Percentiles rank a stretch among this genome's conserved stretches.
These are phyloP conservation scores for Pelodiscus sinensis DNA, from an alignment of 2,113 vertebrate genomes.

Conservation along the genomic window DNA sequence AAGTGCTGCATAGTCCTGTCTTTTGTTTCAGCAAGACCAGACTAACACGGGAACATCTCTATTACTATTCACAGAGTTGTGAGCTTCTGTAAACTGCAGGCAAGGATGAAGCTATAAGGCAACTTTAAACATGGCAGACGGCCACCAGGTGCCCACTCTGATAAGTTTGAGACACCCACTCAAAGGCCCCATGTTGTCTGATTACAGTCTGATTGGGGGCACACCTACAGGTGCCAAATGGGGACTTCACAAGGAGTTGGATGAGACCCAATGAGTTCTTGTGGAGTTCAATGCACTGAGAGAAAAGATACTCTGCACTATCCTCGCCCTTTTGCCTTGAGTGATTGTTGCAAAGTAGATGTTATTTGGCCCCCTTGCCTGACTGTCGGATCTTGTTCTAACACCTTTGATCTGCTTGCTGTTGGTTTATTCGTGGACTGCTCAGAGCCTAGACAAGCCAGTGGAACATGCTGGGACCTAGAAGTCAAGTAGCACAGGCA, in stretches of 20 bases:
- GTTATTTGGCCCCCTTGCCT: not conserved
- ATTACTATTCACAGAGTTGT: slow-evolving; percentile 18
- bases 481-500: not conserved
- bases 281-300: accelerated
- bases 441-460: not conserved
- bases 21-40: too few species aligned
- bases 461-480: not conserved
- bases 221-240: not conserved
- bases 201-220: not conserved
- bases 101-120: slow-evolving; percentile 51
- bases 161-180: not conserved
- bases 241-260: not conserved
- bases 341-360: not conserved
- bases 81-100: slow-evolving; percentile 29
- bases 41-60: too few species aligned
- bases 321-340: not conserved
- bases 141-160: slow-evolving; percentile 1
- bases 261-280: not conserved
- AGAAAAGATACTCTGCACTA: not conserved
- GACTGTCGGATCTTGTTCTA: not conserved
- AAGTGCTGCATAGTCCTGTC: too few species aligned
- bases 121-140: slow-evolving; percentile 9
- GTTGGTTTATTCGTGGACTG: not conserved
- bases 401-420: not conserved
- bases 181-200: accelerated